phyloP scores from a whole-genome alignment of 2,888 invertebrate species.

The Corythucha ciliata region DNA sequence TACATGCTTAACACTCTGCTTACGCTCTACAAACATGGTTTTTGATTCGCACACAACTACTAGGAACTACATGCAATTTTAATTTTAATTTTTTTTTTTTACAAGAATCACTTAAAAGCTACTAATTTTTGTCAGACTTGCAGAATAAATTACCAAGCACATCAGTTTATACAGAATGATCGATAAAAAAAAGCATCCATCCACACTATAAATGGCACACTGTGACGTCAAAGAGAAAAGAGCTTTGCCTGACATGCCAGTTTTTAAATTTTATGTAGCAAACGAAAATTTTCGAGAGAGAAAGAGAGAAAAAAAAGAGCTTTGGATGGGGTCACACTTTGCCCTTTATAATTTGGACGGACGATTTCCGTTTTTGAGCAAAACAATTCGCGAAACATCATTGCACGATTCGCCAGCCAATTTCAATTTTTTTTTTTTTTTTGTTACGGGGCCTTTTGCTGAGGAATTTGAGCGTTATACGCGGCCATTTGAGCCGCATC shows the following conservation, averaged over 20 bases:
- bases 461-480: conserved; percentile 14
- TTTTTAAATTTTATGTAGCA: conserved; percentile 4
- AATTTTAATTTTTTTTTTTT: neutral
- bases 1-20: too few species aligned
- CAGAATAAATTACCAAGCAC: neutral
- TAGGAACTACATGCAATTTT: too few species aligned
- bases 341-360: conserved; percentile 31
- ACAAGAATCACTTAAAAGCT: neutral
- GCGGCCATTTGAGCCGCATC: conserved; percentile 23
- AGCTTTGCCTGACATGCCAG: conserved; percentile 29
- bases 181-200: too few species aligned
- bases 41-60: too few species aligned
- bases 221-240: conserved; percentile 27
- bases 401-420: too few species aligned
- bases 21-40: too few species aligned
- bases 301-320: conserved; percentile 3
- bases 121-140: neutral
- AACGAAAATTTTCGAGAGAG: conserved; percentile 6
- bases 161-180: conserved; percentile 16
- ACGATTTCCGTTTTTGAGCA: conserved; percentile 19
- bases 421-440: too few species aligned
- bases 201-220: conserved; percentile 30
- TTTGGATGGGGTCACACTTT: conserved; percentile 27
- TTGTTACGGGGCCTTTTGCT: neutral
- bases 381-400: too few species aligned